A percentile compares a stretch with the other conserved stretches of the same genome.
Evolutionary conservation across 2,797 vertebrate genomes (phyloP).

Genomic region (Heteromormyrus szaboi): DNA sequence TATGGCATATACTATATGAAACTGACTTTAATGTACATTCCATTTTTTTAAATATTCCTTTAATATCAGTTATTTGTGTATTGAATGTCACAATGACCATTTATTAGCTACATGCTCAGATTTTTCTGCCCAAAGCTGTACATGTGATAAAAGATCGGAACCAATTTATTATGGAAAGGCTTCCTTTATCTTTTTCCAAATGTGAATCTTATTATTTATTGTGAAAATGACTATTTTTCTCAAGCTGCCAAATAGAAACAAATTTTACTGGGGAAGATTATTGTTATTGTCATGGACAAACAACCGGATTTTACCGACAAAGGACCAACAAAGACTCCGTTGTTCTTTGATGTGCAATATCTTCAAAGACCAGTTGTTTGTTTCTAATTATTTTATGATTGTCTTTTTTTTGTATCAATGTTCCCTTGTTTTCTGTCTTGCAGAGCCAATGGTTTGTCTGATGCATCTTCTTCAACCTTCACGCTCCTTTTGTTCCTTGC

Average conservation of each 20-base stretch:
- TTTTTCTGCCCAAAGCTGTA: background rate
- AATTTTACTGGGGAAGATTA: background rate
- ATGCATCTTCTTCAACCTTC: slow-evolving; percentile 40
- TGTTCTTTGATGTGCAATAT: slow-evolving; percentile 17
- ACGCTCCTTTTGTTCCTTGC: slow-evolving; percentile 37
- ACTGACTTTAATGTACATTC: background rate
- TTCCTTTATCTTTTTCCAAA: background rate
- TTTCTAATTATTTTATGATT: slow-evolving; percentile 43
- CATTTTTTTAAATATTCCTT: background rate
- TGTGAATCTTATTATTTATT: slow-evolving; percentile 5
- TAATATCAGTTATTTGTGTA: background rate
- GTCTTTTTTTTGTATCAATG: slow-evolving; percentile 45
- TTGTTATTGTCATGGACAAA: background rate
- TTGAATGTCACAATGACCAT: background rate
- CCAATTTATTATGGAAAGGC: background rate
- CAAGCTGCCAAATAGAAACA: background rate
- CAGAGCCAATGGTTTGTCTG: slow-evolving; percentile 33
- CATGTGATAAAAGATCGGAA: background rate
- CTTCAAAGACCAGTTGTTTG: slow-evolving; percentile 28
- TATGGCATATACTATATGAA: background rate
- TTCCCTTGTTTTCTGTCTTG: slow-evolving; percentile 30
- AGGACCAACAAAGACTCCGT: slow-evolving; percentile 26
- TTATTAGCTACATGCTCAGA: background rate
- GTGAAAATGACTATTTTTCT: background rate
- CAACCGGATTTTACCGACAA: slow-evolving; percentile 6